phyloP scores from a whole-genome alignment of 2,113 vertebrate species.

The Hippocampus comes region DNA sequence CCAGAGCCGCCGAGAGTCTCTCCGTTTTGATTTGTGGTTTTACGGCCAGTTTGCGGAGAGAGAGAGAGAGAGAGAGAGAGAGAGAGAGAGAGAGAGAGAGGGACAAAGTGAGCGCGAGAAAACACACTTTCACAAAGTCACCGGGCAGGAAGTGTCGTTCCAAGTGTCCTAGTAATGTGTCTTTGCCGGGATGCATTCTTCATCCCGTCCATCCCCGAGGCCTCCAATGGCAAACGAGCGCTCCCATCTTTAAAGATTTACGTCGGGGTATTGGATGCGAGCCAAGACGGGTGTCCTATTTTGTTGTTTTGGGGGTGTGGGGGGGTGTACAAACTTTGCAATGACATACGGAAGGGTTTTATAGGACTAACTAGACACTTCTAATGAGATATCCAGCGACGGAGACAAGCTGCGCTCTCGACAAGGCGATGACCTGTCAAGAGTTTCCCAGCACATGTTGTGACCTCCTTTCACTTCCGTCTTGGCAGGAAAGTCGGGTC shows the following conservation, averaged over 20 bases:
- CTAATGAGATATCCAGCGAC: constrained; percentile 60
- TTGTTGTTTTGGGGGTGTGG: constrained; percentile 27
- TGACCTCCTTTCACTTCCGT: constrained; percentile 55
- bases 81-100: neutral
- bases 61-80: neutral
- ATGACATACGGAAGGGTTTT: constrained; percentile 29
- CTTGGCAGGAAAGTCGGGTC: constrained; percentile 58
- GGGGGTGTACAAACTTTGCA: constrained; percentile 12
- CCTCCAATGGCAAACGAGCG: constrained; percentile 52
- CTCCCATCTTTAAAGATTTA: constrained; percentile 49
- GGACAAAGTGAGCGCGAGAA: constrained; percentile 6
- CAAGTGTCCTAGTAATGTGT: constrained; percentile 66
- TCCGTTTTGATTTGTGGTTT: constrained; percentile 61
- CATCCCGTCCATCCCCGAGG: constrained; percentile 52
- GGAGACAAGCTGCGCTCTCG: constrained; percentile 33
- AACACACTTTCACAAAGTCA: constrained; percentile 53
- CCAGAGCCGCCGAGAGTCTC: constrained; percentile 40
- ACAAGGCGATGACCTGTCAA: constrained; percentile 57
- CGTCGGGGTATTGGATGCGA: constrained; percentile 47
- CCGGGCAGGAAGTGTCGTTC: constrained; percentile 50
- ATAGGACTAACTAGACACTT: constrained; percentile 47
- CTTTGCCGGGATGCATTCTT: constrained; percentile 47
- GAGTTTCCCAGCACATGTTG: constrained; percentile 44
- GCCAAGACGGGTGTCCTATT: constrained; percentile 47
- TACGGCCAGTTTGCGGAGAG: constrained; percentile 7